These are phyloP conservation scores for Tamandua tetradactyla DNA, from an alignment of 2,797 vertebrate species.

Conservation along the genomic window DNA sequence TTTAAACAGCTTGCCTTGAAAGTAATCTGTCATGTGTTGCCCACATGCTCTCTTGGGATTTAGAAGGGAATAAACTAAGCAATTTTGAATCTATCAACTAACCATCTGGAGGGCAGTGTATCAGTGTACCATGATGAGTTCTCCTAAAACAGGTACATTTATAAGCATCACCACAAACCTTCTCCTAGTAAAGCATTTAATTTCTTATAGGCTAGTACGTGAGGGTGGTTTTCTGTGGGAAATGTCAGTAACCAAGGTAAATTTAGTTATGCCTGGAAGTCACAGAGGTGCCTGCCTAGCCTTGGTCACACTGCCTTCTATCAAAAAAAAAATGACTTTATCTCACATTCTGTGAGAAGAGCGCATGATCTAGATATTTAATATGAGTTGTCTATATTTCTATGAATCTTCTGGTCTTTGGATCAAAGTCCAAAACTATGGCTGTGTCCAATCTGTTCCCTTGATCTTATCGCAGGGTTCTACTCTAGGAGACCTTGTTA, in stretches of 20 bases:
- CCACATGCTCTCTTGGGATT: background rate
- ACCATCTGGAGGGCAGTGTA: background rate
- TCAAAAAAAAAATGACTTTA: background rate
- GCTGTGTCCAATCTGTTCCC: background rate
- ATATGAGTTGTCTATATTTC: background rate
- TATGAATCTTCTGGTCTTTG: background rate
- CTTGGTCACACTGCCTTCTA: background rate
- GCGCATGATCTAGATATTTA: constrained; percentile 2
- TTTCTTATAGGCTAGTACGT: background rate
- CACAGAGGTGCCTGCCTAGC: background rate
- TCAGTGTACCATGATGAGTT: background rate
- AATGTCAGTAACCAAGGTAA: background rate
- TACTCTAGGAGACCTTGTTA: background rate
- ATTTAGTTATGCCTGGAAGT: background rate
- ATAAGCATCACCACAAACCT: background rate
- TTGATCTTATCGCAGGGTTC: background rate
- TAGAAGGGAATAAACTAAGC: background rate
- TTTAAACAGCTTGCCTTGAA: background rate
- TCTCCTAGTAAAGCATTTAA: background rate
- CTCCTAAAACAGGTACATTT: background rate
- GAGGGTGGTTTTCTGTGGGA: background rate
- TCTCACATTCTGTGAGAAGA: background rate
- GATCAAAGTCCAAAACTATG: background rate
- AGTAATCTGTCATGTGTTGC: background rate
- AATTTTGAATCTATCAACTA: background rate